A percentile compares a stretch with the other conserved stretches of the same genome.
Conservation (phyloP, 2,797 vertebrate species). For the Margarornis squamiger region DNA sequence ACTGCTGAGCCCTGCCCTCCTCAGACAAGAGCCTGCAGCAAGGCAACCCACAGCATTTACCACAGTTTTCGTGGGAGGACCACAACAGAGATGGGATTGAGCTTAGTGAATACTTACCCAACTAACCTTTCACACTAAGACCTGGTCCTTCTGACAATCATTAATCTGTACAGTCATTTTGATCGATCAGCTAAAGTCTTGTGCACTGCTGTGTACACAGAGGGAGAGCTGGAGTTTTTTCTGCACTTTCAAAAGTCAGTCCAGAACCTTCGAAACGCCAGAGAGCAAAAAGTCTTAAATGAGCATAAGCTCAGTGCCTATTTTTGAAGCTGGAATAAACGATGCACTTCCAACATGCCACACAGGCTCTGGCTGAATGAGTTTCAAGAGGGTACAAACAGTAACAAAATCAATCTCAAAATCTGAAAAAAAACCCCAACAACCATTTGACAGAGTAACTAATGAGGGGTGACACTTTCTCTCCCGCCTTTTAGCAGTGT, state of each 20-base stretch:
- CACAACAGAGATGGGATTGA: not conserved
- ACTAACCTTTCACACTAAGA: conserved; percentile 18
- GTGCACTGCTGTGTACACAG: not conserved
- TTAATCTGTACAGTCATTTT: conserved; percentile 1
- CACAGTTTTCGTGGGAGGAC: not conserved
- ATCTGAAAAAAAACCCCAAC: not conserved
- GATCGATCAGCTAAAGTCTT: not conserved
- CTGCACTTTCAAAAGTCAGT: not conserved
- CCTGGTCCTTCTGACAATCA: not conserved
- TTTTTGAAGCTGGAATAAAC: not conserved
- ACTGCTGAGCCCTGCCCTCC: not conserved
- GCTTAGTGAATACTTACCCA: not conserved
- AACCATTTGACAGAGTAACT: not conserved
- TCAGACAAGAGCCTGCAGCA: not conserved
- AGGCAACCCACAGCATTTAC: not conserved
- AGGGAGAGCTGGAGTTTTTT: not conserved
- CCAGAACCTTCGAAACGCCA: not conserved
- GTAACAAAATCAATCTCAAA: not conserved
- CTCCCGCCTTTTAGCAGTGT: not conserved
- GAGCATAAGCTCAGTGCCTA: not conserved
- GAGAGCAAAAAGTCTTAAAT: not conserved
- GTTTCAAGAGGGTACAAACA: not conserved
- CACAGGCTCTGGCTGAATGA: not conserved
- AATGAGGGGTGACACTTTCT: not conserved
- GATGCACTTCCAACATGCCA: not conserved